Evolutionary conservation across 1,140 invertebrate genomes (phyloP).

Genomic region (Heliothis virescens): DNA sequence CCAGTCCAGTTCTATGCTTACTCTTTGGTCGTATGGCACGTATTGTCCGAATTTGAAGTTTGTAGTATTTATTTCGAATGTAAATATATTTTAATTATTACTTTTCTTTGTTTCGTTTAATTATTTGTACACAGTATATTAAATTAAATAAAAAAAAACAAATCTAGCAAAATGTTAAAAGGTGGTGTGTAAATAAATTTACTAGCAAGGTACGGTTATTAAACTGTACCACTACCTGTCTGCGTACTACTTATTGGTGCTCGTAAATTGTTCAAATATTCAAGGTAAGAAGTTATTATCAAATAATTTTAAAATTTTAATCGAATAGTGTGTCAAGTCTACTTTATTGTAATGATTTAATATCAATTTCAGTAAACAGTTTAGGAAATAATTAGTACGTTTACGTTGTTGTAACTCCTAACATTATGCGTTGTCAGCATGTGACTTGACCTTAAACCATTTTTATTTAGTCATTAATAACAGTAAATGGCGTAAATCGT

Average conservation of each 20-base stretch:
- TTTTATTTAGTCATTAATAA: slow-evolving; percentile 1
- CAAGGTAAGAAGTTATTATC: slow-evolving; percentile 25
- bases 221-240: slow-evolving; percentile 59
- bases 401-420: not conserved
- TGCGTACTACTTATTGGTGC: slow-evolving; percentile 17
- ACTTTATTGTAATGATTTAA: not conserved
- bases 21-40: slow-evolving; percentile 22
- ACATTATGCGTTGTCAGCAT: slow-evolving; percentile 49
- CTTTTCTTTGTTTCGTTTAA: not conserved
- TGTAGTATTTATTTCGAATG: slow-evolving; percentile 28
- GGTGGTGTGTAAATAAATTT: slow-evolving; percentile 62
- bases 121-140: not conserved
- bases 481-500: not conserved
- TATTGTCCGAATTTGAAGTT: slow-evolving; percentile 26
- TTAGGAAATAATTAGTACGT: not conserved
- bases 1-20: slow-evolving; percentile 8
- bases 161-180: slow-evolving; percentile 53
- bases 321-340: not conserved
- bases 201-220: slow-evolving; percentile 65
- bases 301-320: not conserved
- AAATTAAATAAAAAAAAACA: not conserved
- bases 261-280: not conserved
- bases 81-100: slow-evolving; percentile 7
- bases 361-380: slow-evolving; percentile 8
- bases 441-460: slow-evolving; percentile 33